phyloP scores from a whole-genome alignment of 2,797 vertebrate species.

The Scolopax rusticola region DNA sequence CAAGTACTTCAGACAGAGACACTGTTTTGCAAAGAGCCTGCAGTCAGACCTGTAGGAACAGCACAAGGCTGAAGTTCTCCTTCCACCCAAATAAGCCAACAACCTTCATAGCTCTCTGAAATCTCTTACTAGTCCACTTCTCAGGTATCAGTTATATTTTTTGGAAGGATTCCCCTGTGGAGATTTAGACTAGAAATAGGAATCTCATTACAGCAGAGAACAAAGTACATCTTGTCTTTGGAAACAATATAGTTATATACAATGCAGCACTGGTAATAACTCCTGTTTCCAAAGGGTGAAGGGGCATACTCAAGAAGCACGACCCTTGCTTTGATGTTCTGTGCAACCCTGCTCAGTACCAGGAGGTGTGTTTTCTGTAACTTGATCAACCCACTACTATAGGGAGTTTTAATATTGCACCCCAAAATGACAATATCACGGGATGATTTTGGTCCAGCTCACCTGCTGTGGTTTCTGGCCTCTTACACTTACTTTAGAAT shows the following conservation, averaged over 20 bases:
- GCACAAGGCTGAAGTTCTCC: fast-evolving
- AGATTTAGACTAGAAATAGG: background rate
- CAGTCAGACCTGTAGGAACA: background rate
- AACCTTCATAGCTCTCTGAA: background rate
- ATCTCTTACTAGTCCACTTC: background rate
- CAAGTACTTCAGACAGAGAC: background rate
- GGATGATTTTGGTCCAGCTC: background rate
- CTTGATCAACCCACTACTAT: fast-evolving
- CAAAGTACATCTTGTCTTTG: background rate
- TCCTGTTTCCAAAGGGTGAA: background rate
- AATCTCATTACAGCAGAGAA: background rate
- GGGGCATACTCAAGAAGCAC: background rate
- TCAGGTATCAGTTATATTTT: background rate
- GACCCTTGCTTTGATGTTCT: background rate
- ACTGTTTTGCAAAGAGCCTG: background rate
- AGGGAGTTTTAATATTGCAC: background rate
- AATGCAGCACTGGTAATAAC: background rate
- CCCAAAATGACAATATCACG: background rate
- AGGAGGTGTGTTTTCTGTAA: background rate
- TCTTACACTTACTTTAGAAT: background rate
- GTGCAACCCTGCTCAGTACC: background rate
- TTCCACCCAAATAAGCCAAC: background rate
- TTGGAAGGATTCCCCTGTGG: background rate
- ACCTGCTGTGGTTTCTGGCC: background rate
- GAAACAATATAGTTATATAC: fast-evolving